Evolutionary conservation across 2,113 vertebrate genomes (phyloP), one percentile per base, ranked within the genome.

Genomic region (Atlantisia rogersi): DNA sequence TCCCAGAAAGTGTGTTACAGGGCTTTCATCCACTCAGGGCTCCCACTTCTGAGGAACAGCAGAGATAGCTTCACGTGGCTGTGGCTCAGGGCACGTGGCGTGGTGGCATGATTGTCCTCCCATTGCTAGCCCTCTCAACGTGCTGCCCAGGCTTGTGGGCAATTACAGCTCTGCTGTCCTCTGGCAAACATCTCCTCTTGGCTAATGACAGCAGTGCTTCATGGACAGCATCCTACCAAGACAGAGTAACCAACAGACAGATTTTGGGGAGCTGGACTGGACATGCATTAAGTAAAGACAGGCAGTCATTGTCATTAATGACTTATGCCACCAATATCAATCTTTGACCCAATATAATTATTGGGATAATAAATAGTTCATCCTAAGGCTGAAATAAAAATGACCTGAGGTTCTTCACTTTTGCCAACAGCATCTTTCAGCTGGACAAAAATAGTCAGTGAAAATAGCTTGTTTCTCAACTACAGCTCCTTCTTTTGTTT

Each of bases 41-140:
- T 86, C 22, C 78, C 26, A 3, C 18, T 55, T 20, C 59, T 22
- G 65, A 69, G 79, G 48, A 21, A 6, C 0, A 8, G n/a, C 73
- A 65, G 62, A 29, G 46, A 3, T 0, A 5, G 44, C 25, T 80
- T 55, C 53, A 17, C 0, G 1, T 2, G 2, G 52, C 52, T 40
- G 56, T 6, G 13, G 42, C 48, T 37, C 31, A 6, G 52, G 53
- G 48, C 69, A 48, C 0, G 1, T 11, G 64, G 67, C 3, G 0
- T 0, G 1, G 59, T 12, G 53, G 8, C 44, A 21, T 3, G 19
- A 14, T 2, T 32, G 76, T 16, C 69, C 32, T 46, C 50, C 52
- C 52, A 8, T 53, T 53, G 52, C 25, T 25, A 9, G 11, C 55
- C 42, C 18, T 84, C n/a, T n/a, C 2, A 3, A 32, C 0, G 0